Evolutionary conservation across 2,888 invertebrate genomes (phyloP).

Genomic region (Acanthoscelides obtectus): DNA sequence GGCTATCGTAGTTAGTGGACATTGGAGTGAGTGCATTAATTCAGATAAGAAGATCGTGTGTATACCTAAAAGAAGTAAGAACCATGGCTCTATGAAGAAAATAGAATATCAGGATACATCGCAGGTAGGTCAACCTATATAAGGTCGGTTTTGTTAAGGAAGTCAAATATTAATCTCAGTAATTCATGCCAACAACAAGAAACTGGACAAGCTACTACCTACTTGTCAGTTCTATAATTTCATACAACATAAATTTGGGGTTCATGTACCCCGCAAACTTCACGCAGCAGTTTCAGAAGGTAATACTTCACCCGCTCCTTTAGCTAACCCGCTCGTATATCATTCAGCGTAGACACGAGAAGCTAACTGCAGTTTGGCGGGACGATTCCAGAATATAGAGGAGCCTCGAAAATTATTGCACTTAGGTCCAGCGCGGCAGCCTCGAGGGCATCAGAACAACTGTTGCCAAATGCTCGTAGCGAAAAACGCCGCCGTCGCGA

Average conservation of each 20-base stretch:
- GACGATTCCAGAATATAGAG: not conserved
- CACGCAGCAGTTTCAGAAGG: not conserved
- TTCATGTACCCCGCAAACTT: not conserved
- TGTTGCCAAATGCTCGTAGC: not conserved
- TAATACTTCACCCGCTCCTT: not conserved
- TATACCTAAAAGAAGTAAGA: no score
- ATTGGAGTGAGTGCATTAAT: no score
- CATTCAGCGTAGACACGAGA: not conserved
- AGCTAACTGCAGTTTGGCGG: not conserved
- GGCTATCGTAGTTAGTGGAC: no score
- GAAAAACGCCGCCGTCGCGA: not conserved
- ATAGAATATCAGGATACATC: no score
- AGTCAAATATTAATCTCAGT: no score
- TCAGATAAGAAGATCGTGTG: no score
- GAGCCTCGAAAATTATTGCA: not conserved
- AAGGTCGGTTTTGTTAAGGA: no score
- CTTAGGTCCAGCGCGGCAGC: not conserved
- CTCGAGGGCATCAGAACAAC: not conserved
- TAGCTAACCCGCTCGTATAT: not conserved
- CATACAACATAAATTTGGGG: not conserved
- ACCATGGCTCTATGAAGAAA: no score
- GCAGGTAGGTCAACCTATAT: no score
- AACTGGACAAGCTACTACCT: no score
- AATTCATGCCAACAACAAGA: no score
- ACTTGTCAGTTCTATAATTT: no score